Conservation (phyloP, 1,140 invertebrate genomes). For the Sycophila sp. region DNA sequence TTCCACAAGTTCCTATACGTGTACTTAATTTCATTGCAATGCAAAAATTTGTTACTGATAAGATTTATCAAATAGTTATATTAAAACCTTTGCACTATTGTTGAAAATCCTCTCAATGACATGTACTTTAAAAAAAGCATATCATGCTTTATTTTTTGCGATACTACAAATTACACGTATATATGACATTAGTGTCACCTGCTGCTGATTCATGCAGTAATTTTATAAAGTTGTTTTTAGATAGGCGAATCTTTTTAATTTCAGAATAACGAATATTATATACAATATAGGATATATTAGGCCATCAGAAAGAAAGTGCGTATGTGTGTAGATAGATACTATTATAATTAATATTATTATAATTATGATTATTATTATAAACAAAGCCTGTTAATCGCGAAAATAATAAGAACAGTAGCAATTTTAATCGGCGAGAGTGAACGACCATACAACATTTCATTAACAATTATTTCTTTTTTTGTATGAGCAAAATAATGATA, state of each 20-base stretch:
- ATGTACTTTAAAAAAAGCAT: background rate
- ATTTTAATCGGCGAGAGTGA: background rate
- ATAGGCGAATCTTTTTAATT: constrained; percentile 2
- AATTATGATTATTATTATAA: background rate
- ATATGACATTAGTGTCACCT: background rate
- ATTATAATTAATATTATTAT: constrained; percentile 22
- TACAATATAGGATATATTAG: constrained; percentile 31
- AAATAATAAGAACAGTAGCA: background rate
- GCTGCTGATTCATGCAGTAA: background rate
- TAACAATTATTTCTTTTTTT: too few relatives aligned
- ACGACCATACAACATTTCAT: background rate
- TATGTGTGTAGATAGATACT: constrained; percentile 43
- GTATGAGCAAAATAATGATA: background rate
- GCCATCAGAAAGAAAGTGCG: constrained; percentile 32
- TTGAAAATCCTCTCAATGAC: background rate
- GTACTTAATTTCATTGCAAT: background rate
- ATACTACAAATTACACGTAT: background rate
- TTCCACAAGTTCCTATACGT: background rate
- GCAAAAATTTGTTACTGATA: background rate
- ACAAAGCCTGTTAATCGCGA: background rate
- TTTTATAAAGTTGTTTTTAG: constrained; percentile 23
- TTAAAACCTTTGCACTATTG: too few relatives aligned
- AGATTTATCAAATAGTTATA: too few relatives aligned
- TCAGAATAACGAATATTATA: constrained; percentile 35
- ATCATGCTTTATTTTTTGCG: background rate